These are phyloP conservation scores for Calidris pugnax DNA, from an alignment of 2,113 vertebrate species.

Conservation along the genomic window DNA sequence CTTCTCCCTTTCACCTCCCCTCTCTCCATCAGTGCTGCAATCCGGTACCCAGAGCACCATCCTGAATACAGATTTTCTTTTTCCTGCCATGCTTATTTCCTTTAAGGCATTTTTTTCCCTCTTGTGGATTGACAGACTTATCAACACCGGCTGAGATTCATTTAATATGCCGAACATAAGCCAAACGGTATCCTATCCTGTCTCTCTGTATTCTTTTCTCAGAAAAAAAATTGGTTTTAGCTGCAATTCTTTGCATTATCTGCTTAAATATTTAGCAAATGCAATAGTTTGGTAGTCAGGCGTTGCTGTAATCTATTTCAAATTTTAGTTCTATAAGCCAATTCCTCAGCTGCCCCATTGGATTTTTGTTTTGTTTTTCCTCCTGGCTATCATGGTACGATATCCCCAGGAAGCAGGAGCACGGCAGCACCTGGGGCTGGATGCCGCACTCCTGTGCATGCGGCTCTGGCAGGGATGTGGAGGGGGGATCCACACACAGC, in stretches of 20 bases:
- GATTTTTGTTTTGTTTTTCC: conserved; percentile 16
- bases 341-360: background rate
- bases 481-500: background rate
- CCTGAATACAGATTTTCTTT: conserved; percentile 57
- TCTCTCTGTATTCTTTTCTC: background rate
- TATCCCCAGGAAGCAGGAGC: background rate
- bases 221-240: background rate
- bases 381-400: background rate
- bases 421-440: background rate
- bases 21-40: conserved; percentile 17
- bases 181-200: background rate
- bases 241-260: conserved; percentile 10
- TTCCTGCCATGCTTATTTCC: background rate
- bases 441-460: background rate
- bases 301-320: background rate
- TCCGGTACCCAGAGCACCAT: background rate
- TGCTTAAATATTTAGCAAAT: conserved; percentile 42
- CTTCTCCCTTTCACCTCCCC: conserved; percentile 12
- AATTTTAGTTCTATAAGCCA: background rate
- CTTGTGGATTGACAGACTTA: conserved; percentile 24
- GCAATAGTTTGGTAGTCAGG: background rate
- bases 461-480: background rate
- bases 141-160: background rate
- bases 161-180: conserved; percentile 27
- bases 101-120: background rate